These are phyloP conservation scores for Schizothorax lantsangensis DNA, from an alignment of 2,797 vertebrate genomes.

Conservation along the genomic window DNA sequence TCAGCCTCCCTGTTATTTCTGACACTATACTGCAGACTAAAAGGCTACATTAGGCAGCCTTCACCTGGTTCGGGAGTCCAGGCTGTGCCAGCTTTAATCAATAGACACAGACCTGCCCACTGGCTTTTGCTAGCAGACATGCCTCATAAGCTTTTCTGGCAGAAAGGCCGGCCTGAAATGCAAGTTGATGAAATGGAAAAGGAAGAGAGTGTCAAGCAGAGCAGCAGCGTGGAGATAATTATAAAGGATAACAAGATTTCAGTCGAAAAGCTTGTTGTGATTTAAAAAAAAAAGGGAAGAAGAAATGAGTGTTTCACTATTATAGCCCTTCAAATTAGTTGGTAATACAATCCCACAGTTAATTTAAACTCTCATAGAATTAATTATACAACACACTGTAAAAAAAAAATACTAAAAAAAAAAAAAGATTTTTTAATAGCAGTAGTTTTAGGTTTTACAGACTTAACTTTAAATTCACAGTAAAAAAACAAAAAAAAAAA, in stretches of 20 bases:
- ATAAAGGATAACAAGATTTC: conserved; percentile 46
- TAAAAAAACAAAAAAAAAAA: no score
- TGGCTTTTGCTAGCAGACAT: conserved; percentile 43
- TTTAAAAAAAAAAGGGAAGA: not conserved
- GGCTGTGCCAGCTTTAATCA: conserved; percentile 53
- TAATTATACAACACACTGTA: not conserved
- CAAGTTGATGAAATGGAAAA: conserved; percentile 34
- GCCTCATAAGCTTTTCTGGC: conserved; percentile 38
- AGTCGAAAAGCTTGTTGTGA: conserved; percentile 28
- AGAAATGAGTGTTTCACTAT: not conserved
- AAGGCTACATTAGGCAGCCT: conserved; percentile 45
- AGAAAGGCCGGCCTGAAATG: conserved; percentile 33
- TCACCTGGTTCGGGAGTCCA: conserved; percentile 31
- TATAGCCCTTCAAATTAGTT: not conserved
- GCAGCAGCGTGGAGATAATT: conserved; percentile 36
- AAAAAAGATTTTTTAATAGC: not conserved
- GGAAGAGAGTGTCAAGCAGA: conserved; percentile 35
- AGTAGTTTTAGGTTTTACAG: not conserved
- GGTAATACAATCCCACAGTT: conserved; percentile 8
- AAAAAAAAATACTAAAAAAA: no score
- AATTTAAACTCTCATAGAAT: not conserved
- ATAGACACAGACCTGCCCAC: conserved; percentile 50
- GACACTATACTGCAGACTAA: conserved; percentile 33
- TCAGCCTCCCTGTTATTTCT: conserved; percentile 50
- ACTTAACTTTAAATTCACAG: no score